A percentile compares a stretch with the other conserved stretches of the same genome.
Evolutionary conservation across 2,888 invertebrate genomes (phyloP).

Genomic region (Rambutsinella grinnellia): DNA sequence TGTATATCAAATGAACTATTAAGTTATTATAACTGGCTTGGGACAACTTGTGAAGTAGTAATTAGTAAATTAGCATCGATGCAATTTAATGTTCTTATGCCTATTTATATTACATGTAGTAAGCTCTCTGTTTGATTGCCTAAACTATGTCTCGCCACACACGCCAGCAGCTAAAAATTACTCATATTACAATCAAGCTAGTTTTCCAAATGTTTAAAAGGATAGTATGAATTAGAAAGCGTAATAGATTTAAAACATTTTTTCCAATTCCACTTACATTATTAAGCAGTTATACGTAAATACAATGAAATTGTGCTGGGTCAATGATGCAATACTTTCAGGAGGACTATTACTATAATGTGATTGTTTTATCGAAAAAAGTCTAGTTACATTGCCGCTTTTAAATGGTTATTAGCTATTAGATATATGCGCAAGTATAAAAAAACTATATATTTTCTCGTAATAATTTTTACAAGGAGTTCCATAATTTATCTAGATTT

Average conservation of each 20-base stretch:
- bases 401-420: too few species aligned
- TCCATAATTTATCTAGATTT: too few species aligned
- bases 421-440: not conserved
- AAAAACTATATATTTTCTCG: not conserved
- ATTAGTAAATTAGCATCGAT: not conserved
- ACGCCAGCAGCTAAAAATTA: not conserved
- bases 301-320: constrained; percentile 4
- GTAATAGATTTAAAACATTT: not conserved
- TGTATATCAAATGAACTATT: too few species aligned
- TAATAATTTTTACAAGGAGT: not conserved
- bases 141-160: not conserved
- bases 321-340: constrained; percentile 27
- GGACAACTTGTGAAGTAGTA: not conserved
- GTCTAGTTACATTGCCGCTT: not conserved
- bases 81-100: constrained; percentile 21
- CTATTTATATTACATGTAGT: not conserved
- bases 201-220: not conserved
- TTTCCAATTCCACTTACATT: not conserved
- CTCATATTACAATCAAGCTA: not conserved
- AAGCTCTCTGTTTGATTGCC: constrained; percentile 34
- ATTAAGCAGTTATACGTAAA: not conserved
- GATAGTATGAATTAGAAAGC: too few species aligned
- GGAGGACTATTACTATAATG: not conserved
- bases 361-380: not conserved
- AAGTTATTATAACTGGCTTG: too few species aligned